Percentiles rank a stretch among this genome's conserved stretches.
Conservation (phyloP, 1,140 invertebrate species). For the Trinorchestia longiramus region DNA sequence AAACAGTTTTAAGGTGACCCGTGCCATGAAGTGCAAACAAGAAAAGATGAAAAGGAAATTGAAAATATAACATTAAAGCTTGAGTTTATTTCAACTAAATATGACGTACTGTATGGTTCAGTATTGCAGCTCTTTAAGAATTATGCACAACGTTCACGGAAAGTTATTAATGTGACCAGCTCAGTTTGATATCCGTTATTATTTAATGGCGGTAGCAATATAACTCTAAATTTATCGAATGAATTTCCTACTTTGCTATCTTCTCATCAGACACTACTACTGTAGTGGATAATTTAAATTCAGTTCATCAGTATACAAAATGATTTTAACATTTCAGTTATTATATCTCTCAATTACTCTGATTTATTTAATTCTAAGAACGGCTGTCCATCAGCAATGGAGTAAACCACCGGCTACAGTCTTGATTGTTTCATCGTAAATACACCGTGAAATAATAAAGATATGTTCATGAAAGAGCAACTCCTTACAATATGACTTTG, state of each 20-base stretch:
- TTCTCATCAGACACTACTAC: neutral
- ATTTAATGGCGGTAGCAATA: neutral
- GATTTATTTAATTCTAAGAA: no score
- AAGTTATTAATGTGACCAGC: neutral
- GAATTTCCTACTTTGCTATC: neutral
- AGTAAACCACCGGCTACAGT: neutral
- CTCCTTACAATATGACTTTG: neutral
- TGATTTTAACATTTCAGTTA: no score
- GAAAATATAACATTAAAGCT: neutral
- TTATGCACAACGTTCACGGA: neutral
- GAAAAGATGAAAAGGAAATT: no score
- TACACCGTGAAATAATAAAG: neutral
- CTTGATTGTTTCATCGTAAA: neutral
- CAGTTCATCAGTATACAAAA: neutral
- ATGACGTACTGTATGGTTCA: neutral
- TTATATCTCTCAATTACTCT: no score
- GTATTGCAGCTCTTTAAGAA: neutral
- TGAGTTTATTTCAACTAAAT: neutral
- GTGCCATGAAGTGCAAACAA: neutral
- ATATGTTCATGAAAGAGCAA: neutral
- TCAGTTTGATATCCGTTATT: neutral
- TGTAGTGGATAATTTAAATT: neutral
- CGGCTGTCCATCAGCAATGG: no score
- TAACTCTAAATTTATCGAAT: neutral
- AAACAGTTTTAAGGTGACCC: neutral